A percentile compares a stretch with the other conserved stretches of the same genome.
Conservation (phyloP, 2,888 invertebrate genomes). For the Ophonus ardosiacus region DNA sequence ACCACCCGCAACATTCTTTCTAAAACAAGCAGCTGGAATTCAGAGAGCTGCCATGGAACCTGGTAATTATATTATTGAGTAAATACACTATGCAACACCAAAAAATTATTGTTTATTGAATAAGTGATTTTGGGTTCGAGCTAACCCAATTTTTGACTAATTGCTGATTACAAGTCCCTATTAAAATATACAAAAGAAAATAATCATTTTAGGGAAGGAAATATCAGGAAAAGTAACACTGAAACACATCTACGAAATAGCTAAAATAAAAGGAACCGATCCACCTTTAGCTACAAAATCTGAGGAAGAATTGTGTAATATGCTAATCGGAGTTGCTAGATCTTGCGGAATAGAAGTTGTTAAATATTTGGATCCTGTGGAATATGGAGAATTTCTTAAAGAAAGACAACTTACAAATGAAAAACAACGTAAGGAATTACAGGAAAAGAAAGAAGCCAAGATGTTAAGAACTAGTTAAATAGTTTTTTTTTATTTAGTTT, state of each 20-base stretch:
- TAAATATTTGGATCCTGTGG: constrained; percentile 84
- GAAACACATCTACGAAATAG: constrained; percentile 99
- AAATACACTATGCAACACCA: too few relatives aligned
- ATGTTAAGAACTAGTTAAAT: constrained; percentile 87
- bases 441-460: constrained; percentile 93
- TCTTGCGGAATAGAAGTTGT: constrained; percentile 93
- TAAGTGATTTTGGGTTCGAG: too few relatives aligned
- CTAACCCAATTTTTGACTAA: too few relatives aligned
- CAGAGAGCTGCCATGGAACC: constrained; percentile 86
- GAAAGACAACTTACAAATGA: constrained; percentile 84
- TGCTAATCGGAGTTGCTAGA: constrained; percentile 87
- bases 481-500: constrained; percentile 60
- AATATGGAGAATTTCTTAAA: constrained; percentile 89
- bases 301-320: constrained; percentile 86
- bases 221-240: constrained; percentile 92
- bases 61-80: constrained; percentile 71
- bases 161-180: too few relatives aligned
- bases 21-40: constrained; percentile 97
- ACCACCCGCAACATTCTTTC: constrained; percentile 92
- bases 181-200: not conserved
- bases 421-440: constrained; percentile 85
- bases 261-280: constrained; percentile 95
- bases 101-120: too few relatives aligned
- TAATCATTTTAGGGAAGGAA: constrained; percentile 80
- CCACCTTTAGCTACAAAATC: constrained; percentile 82